These are phyloP conservation scores for Clistopyga incitator DNA, from an alignment of 2,888 invertebrate genomes.

Conservation along the genomic window DNA sequence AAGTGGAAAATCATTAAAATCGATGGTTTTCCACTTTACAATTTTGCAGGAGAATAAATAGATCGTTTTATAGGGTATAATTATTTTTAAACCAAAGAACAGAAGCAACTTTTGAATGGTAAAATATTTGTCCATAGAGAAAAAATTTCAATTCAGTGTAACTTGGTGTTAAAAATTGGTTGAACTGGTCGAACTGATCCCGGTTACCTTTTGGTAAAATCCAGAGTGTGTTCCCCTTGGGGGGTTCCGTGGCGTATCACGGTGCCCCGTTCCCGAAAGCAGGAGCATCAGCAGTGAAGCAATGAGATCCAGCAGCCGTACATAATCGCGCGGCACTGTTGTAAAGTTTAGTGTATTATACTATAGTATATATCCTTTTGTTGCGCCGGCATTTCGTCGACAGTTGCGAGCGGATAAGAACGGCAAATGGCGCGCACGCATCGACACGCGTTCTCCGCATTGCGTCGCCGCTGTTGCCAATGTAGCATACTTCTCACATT, in stretches of 20 bases:
- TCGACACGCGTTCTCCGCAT: constrained; percentile 69
- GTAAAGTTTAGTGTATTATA: not conserved
- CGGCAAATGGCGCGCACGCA: constrained; percentile 68
- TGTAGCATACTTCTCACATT: too few relatives aligned
- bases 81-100: too few relatives aligned
- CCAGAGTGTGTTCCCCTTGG: constrained; percentile 31
- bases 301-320: constrained; percentile 49
- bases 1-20: too few relatives aligned
- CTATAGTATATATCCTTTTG: constrained; percentile 42
- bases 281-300: constrained; percentile 25
- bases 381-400: constrained; percentile 73
- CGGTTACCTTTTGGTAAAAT: not conserved
- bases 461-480: constrained; percentile 59
- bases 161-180: not conserved
- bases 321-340: constrained; percentile 33
- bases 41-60: too few relatives aligned
- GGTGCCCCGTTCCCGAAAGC: not conserved
- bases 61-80: too few relatives aligned
- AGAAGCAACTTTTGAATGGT: too few relatives aligned
- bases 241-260: constrained; percentile 13
- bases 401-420: constrained; percentile 75
- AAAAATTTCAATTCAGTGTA: too few relatives aligned
- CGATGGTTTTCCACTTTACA: too few relatives aligned
- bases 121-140: too few relatives aligned
- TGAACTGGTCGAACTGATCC: not conserved